A percentile compares a stretch with the other conserved stretches of the same genome.
Conservation (phyloP, 2,797 vertebrate species). For the Halcyon chelicuti region DNA sequence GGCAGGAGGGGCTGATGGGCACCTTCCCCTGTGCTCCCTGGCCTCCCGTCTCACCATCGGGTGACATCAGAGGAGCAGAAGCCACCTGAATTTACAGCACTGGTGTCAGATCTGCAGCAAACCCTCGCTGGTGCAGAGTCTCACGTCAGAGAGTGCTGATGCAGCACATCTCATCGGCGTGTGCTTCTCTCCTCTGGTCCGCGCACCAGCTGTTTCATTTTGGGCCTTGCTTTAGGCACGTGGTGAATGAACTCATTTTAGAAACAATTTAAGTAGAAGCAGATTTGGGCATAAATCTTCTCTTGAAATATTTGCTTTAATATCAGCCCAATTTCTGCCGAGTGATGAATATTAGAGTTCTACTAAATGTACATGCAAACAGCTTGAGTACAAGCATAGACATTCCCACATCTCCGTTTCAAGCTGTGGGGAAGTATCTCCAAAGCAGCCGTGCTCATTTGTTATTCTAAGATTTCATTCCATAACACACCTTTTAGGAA, state of each 20-base stretch:
- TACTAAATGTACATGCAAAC: constrained; percentile 63
- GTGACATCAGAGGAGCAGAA: not conserved
- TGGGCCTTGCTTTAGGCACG: constrained; percentile 31
- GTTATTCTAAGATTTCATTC: constrained; percentile 63
- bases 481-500: constrained; percentile 44
- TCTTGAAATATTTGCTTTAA: constrained; percentile 59
- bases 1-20: not conserved
- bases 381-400: constrained; percentile 62
- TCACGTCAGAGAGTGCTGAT: not conserved
- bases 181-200: not conserved
- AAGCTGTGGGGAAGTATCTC: constrained; percentile 62
- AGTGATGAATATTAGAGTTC: constrained; percentile 66
- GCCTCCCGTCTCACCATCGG: not conserved
- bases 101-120: not conserved
- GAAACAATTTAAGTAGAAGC: constrained; percentile 61
- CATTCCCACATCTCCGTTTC: constrained; percentile 44
- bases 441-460: constrained; percentile 40
- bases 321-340: constrained; percentile 52
- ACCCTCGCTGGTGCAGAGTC: not conserved
- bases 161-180: not conserved
- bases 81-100: not conserved
- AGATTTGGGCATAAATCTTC: constrained; percentile 62
- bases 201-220: constrained; percentile 38
- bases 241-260: constrained; percentile 53
- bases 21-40: not conserved